phyloP scores from a whole-genome alignment of 2,113 vertebrate species.

The Mus pahari region DNA sequence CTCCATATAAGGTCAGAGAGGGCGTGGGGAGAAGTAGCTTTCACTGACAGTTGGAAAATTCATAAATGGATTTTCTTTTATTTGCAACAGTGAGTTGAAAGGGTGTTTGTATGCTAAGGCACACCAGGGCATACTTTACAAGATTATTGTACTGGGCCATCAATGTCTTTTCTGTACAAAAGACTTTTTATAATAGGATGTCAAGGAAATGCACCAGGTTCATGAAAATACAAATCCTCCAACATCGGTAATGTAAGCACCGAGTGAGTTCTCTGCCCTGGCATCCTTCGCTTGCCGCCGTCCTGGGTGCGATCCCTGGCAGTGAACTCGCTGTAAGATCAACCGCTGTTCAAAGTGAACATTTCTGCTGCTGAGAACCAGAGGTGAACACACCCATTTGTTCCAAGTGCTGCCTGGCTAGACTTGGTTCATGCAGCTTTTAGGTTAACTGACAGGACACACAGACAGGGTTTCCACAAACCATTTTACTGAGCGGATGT shows the following conservation, averaged over 20 bases:
- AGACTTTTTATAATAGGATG: constrained; percentile 60
- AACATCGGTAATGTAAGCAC: neutral
- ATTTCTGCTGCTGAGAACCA: constrained; percentile 25
- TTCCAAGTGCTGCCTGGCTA: constrained; percentile 47
- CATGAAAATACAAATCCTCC: constrained; percentile 61
- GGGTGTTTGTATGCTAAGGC: constrained; percentile 40
- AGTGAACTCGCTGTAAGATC: constrained; percentile 63
- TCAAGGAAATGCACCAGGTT: constrained; percentile 59
- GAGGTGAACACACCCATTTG: constrained; percentile 56
- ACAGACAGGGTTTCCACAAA: constrained; percentile 80
- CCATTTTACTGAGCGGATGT: constrained; percentile 83
- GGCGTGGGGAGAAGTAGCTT: neutral
- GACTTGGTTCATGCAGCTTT: constrained; percentile 70
- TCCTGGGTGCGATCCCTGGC: constrained; percentile 27
- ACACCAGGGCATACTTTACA: constrained; percentile 26
- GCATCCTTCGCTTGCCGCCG: neutral
- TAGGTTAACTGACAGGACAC: constrained; percentile 74
- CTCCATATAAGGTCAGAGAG: constrained; percentile 24
- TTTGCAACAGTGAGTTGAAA: constrained; percentile 50
- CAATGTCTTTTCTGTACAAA: constrained; percentile 56
- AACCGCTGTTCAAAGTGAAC: constrained; percentile 36
- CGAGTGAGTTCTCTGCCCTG: constrained; percentile 37
- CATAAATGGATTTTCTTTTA: constrained; percentile 53
- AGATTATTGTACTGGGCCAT: constrained; percentile 8
- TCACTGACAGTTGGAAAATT: constrained; percentile 44